phyloP scores from a whole-genome alignment of 2,888 invertebrate genomes.

The Actias luna region DNA sequence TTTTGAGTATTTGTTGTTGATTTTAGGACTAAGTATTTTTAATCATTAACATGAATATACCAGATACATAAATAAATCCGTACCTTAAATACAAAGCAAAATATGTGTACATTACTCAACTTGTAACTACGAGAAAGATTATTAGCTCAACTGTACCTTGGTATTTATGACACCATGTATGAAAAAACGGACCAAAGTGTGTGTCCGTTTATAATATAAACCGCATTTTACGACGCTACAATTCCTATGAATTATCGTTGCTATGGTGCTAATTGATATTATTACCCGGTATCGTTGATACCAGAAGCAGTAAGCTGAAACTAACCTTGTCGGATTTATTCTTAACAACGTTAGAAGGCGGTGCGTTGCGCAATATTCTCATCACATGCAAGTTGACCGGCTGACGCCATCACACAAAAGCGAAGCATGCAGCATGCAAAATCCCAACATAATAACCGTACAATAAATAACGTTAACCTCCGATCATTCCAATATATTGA shows the following conservation, averaged over 20 bases:
- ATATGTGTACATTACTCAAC: too few species aligned
- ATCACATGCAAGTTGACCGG: constrained; percentile 90
- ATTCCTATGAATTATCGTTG: background rate
- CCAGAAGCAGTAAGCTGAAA: constrained; percentile 27
- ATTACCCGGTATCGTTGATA: background rate
- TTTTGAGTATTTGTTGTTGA: too few species aligned
- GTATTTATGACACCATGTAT: too few species aligned
- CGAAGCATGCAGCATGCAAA: constrained; percentile 75
- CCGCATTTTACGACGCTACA: too few species aligned
- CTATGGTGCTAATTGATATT: background rate
- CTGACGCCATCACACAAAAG: constrained; percentile 70
- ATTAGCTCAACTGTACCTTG: too few species aligned
- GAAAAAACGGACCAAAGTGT: too few species aligned
- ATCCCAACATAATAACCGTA: constrained; percentile 23
- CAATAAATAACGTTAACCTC: background rate
- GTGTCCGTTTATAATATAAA: too few species aligned
- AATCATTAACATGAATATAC: too few species aligned
- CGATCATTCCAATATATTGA: background rate
- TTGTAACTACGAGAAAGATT: too few species aligned
- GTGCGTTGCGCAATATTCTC: constrained; percentile 91
- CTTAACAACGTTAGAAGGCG: constrained; percentile 92
- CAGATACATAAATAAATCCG: too few species aligned
- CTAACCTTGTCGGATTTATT: constrained; percentile 93
- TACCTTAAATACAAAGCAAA: too few species aligned
- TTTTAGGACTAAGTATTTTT: too few species aligned